phyloP scores from a whole-genome alignment of 2,888 invertebrate species.

The Petrophora chlorosata region DNA sequence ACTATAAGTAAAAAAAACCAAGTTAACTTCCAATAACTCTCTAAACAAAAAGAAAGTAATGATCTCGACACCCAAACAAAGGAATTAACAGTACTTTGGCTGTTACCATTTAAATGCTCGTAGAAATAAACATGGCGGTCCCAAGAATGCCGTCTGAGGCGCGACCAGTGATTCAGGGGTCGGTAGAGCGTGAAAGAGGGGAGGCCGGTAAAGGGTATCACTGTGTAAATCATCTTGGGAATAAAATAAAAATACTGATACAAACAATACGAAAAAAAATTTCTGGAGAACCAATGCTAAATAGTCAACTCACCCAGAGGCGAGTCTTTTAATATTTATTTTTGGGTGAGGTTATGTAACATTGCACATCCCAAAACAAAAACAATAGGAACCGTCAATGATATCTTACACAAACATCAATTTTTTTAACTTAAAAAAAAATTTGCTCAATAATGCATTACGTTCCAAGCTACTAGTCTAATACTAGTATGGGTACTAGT shows the following conservation, averaged over 20 bases:
- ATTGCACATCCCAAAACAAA: not conserved
- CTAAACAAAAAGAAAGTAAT: not conserved
- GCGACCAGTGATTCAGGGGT: conserved; percentile 68
- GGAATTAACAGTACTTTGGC: conserved; percentile 9
- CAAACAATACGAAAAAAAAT: not conserved
- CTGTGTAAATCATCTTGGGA: conserved; percentile 32
- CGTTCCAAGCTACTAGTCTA: too few relatives aligned
- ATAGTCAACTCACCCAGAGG: not conserved
- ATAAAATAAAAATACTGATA: conserved; percentile 14
- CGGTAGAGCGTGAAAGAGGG: conserved; percentile 73
- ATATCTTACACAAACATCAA: not conserved
- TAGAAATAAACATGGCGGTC: conserved; percentile 30
- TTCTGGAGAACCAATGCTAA: not conserved
- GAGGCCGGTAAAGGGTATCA: conserved; percentile 69
- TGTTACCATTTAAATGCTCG: conserved; percentile 16
- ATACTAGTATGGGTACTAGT: not conserved
- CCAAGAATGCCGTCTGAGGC: conserved; percentile 55
- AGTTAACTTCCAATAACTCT: too few relatives aligned
- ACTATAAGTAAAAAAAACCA: not conserved
- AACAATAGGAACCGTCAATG: not conserved
- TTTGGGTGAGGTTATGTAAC: too few relatives aligned
- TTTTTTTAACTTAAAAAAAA: not conserved
- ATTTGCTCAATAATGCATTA: too few relatives aligned
- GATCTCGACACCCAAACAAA: conserved; percentile 14
- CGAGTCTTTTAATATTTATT: too few relatives aligned